phyloP scores from a whole-genome alignment of 2,888 invertebrate genomes.

The Rotaria sp. region DNA sequence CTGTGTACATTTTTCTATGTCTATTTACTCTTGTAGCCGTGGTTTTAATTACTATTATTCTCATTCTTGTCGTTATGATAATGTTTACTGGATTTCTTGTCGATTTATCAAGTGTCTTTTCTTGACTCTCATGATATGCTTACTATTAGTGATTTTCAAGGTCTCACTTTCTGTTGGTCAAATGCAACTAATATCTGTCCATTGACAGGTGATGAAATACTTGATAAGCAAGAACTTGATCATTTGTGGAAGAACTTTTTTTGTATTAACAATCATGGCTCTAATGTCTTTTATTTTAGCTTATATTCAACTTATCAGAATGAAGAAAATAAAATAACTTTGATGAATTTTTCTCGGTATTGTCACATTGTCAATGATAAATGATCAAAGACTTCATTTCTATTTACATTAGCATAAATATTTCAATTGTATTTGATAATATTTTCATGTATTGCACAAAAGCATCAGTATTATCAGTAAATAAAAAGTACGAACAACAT shows the following conservation, averaged over 20 bases:
- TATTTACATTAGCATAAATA: no score
- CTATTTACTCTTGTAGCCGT: neutral
- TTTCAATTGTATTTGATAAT: no score
- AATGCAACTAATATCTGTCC: neutral
- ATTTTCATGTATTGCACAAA: no score
- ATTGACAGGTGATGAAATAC: slow-evolving; percentile 45
- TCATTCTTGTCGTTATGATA: neutral
- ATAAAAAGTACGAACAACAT: no score
- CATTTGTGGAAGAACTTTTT: slow-evolving; percentile 50
- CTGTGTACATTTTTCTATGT: no score
- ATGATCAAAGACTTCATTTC: no score
- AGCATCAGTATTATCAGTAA: no score
- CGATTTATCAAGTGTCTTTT: slow-evolving; percentile 48
- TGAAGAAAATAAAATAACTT: slow-evolving; percentile 40
- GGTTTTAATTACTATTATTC: slow-evolving; percentile 44
- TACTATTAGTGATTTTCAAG: slow-evolving; percentile 39
- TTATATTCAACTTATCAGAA: slow-evolving; percentile 49
- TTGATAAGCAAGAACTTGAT: slow-evolving; percentile 46
- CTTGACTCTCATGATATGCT: slow-evolving; percentile 49
- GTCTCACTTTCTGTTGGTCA: slow-evolving; percentile 15
- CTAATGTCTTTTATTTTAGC: slow-evolving; percentile 46
- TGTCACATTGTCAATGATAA: no score
- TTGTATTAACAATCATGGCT: slow-evolving; percentile 47
- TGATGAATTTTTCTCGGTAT: no score
- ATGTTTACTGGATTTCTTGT: slow-evolving; percentile 53